Evolutionary conservation across 1,140 invertebrate species (phyloP).

Genomic region (Pemphigus obesinymphae): DNA sequence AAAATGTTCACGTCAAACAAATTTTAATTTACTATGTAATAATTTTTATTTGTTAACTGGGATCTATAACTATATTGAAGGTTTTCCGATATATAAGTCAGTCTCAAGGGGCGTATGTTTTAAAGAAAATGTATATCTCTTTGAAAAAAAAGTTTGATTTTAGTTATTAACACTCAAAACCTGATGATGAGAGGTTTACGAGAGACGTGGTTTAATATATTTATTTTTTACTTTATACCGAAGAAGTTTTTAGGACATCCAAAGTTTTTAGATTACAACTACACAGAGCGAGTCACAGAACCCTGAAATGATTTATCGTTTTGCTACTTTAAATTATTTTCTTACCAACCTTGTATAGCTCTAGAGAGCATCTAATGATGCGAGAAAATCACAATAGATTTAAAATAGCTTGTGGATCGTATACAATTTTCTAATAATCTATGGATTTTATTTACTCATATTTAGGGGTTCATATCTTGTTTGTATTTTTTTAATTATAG

Average conservation of each 20-base stretch:
- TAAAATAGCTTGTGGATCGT: neutral
- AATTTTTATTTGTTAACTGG: no score
- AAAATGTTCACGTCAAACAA: no score
- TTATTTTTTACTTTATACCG: neutral
- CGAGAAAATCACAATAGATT: conserved; percentile 20
- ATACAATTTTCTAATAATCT: neutral
- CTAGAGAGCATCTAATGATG: neutral
- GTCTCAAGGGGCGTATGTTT: neutral
- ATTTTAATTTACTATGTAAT: no score
- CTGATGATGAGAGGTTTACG: conserved; percentile 10
- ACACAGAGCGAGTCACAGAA: neutral
- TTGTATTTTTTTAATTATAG: neutral
- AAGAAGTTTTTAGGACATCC: conserved; percentile 3
- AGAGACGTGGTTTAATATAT: neutral
- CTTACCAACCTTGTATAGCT: neutral
- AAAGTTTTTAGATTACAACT: conserved; percentile 34
- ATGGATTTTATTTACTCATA: neutral
- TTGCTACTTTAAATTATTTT: conserved; percentile 31
- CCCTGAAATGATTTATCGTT: conserved; percentile 25
- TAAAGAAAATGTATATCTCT: neutral
- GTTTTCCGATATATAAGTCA: no score
- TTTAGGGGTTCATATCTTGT: neutral
- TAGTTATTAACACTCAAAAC: neutral
- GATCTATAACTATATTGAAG: no score
- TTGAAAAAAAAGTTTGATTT: neutral